phyloP scores from a whole-genome alignment of 2,113 vertebrate species.

The Nerophis ophidion region DNA sequence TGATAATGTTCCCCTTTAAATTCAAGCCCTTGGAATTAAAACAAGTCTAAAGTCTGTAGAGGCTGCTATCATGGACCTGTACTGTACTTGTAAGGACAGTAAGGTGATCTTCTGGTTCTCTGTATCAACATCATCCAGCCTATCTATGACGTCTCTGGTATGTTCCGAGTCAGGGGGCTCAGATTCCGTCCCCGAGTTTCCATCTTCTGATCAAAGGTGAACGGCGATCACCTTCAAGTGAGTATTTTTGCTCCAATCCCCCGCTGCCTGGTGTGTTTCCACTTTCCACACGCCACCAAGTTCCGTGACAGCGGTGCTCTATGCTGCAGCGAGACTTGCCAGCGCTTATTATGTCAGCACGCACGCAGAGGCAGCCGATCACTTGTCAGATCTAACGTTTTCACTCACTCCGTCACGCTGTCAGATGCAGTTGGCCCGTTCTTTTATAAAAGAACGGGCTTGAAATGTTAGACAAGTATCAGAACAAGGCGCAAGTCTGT shows the following conservation, averaged over 20 bases:
- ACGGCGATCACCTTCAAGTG: slow-evolving; percentile 31
- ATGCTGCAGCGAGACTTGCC: slow-evolving; percentile 29
- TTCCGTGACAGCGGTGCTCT: slow-evolving; percentile 31
- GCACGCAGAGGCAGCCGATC: slow-evolving; percentile 27
- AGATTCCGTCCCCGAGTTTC: slow-evolving; percentile 43
- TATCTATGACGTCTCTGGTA: slow-evolving; percentile 65
- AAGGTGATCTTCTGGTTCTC: slow-evolving; percentile 56
- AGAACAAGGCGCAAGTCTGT: slow-evolving; percentile 74
- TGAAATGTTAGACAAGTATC: slow-evolving; percentile 58
- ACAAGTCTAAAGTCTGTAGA: slow-evolving; percentile 20
- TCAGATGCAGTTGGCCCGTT: slow-evolving; percentile 47
- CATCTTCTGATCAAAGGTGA: slow-evolving; percentile 51
- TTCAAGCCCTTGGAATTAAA: too few species aligned
- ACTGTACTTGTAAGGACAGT: slow-evolving; percentile 33
- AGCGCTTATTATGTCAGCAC: slow-evolving; percentile 42
- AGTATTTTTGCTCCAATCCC: slow-evolving; percentile 40
- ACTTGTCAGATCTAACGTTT: slow-evolving; percentile 33
- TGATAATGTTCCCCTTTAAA: too few species aligned
- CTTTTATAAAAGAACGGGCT: slow-evolving; percentile 56
- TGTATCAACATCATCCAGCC: slow-evolving; percentile 53
- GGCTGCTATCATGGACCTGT: slow-evolving; percentile 33
- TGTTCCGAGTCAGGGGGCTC: slow-evolving; percentile 48
- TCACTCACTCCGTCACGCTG: slow-evolving; percentile 30
- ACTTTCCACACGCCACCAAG: slow-evolving; percentile 42
- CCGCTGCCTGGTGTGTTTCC: slow-evolving; percentile 27